Base-by-base conservation (phyloP, 2,888 invertebrate genomes). In the Polymixis flavicincta region DNA sequence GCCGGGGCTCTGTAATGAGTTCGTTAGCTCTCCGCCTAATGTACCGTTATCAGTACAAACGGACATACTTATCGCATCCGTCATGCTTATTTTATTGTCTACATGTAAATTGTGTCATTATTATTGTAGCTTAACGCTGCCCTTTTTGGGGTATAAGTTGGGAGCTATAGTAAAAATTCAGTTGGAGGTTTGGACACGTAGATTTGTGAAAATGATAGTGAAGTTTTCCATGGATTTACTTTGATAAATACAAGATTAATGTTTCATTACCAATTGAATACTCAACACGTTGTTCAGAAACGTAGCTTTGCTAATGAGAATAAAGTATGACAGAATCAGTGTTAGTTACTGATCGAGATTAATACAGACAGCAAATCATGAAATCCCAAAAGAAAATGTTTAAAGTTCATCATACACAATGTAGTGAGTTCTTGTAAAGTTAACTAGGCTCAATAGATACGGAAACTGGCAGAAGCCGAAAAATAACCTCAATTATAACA, bases 31-130 rank as follows among this genome's bases (percentile, higher is more conserved):
- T 90, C 88, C 83, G 90, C 93, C 93, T 91, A 94, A 94, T 92
- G 92, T 91, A 79, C 86, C 87, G 90, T 94, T 95, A 95, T 95
- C 95, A 89, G 76, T 85, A 89, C 91, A 92, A 92, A 91, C 95
- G 95, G 95, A 95, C 93, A 92, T 78, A 72, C 88, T 94, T 95
- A 95, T 95, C 88, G 89, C 94, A 94, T 95, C 95, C 95, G 95
- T 90, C 92, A 90, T 85, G 73, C 71, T 80, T 75, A 73, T 85
- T 78, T 78, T 78, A 85, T 76, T 80, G 80, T 74, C 87, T 78
- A 81, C 72, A 85, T 83, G 72, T 85, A 74, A 83, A 87, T 87
- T 87, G 86, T 87, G 88, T 85, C 86, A 86, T 86, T 85, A 83
- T 85, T 80, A 80, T 76, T 85, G 79, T 66, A 75, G 70, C 71